These are phyloP conservation scores for Petrocephalus schoutedeni DNA, from an alignment of 2,797 vertebrate genomes.

Conservation along the genomic window DNA sequence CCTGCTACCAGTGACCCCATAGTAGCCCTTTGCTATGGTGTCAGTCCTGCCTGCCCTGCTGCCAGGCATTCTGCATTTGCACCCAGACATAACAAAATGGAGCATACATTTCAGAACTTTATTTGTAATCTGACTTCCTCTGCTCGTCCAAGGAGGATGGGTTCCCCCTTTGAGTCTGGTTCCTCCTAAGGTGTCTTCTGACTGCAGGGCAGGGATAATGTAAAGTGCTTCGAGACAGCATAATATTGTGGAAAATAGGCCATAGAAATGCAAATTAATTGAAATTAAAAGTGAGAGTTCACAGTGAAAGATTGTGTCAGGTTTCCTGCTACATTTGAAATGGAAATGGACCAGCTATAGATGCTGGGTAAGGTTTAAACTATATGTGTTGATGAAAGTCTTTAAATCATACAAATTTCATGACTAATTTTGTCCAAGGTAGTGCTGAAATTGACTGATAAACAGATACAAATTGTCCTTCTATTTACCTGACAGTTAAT, in stretches of 20 bases:
- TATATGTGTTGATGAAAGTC: background rate
- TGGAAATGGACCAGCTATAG: background rate
- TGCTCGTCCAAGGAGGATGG: background rate
- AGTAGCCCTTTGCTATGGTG: too few species aligned
- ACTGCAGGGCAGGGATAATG: background rate
- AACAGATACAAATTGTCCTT: constrained; percentile 18
- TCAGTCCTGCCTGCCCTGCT: background rate
- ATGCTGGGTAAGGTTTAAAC: background rate
- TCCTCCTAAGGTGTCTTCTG: background rate
- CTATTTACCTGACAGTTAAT: constrained; percentile 23
- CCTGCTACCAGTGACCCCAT: background rate
- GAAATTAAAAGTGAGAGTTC: background rate
- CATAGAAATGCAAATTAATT: background rate
- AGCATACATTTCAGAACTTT: background rate
- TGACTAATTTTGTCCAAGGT: background rate
- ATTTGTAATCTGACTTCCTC: background rate
- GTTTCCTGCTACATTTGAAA: background rate
- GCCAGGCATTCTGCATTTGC: background rate
- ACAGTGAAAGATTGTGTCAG: background rate
- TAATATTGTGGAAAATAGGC: background rate
- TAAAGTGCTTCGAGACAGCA: background rate
- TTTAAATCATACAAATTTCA: background rate
- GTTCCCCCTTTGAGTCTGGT: background rate
- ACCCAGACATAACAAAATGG: background rate
- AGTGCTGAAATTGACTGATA: background rate